These are phyloP conservation scores for Mormoops blainvillei DNA, from an alignment of 2,113 vertebrate genomes.

Conservation along the genomic window DNA sequence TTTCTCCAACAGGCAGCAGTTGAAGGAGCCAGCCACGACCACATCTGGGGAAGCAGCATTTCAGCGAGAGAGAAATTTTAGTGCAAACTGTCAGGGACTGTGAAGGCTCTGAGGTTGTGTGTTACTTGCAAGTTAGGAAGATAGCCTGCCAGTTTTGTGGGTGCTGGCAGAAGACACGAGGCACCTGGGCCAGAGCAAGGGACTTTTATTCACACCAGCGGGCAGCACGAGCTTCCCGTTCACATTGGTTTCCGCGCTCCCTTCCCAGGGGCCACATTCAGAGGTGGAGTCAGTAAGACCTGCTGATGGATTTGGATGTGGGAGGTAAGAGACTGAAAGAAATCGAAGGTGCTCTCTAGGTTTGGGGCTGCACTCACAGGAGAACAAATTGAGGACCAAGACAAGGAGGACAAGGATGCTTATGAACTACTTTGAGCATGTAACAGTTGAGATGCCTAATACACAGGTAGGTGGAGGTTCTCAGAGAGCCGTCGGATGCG, in stretches of 20 bases:
- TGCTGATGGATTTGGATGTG: neutral
- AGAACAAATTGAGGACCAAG: neutral
- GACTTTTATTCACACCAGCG: neutral
- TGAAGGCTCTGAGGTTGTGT: too few species aligned
- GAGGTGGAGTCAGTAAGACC: neutral
- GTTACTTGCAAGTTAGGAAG: too few species aligned
- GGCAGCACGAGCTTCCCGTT: neutral
- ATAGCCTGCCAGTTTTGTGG: too few species aligned
- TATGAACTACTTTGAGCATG: neutral
- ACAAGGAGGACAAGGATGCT: neutral
- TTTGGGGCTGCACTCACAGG: neutral
- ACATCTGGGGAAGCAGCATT: too few species aligned
- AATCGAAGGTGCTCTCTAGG: neutral
- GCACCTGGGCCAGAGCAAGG: too few species aligned
- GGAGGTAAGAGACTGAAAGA: neutral
- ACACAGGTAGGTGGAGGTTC: neutral
- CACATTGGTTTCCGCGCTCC: fast-evolving
- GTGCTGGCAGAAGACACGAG: too few species aligned
- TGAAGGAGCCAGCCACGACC: too few species aligned
- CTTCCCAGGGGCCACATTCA: neutral
- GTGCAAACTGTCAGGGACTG: too few species aligned
- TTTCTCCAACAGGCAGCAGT: too few species aligned
- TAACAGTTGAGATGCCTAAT: neutral
- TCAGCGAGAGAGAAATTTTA: too few species aligned
- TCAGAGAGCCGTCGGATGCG: neutral